phyloP scores from a whole-genome alignment of 2,113 vertebrate species.

The Aegotheles bennettii region DNA sequence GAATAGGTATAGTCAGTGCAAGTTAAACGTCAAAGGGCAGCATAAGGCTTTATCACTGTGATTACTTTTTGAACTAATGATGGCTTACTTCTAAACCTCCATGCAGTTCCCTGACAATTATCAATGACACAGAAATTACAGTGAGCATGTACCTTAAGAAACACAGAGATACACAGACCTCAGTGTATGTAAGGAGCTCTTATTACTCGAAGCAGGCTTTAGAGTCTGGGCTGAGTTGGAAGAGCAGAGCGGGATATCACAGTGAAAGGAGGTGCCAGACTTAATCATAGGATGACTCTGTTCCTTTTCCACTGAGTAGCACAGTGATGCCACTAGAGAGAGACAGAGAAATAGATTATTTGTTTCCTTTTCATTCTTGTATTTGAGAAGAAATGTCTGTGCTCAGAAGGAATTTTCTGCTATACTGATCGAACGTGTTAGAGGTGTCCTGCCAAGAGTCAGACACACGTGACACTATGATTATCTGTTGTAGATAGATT shows the following conservation, averaged over 20 bases:
- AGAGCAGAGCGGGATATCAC: background rate
- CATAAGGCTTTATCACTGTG: background rate
- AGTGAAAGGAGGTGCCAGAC: background rate
- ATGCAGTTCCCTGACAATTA: background rate
- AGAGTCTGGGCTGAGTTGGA: background rate
- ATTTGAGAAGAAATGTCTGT: background rate
- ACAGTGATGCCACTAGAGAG: background rate
- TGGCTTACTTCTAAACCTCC: background rate
- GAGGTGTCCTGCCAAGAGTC: background rate
- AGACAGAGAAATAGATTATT: background rate
- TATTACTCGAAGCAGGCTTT: fast-evolving
- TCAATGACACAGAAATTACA: background rate
- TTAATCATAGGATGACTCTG: background rate
- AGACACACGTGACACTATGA: background rate
- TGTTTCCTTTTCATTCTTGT: background rate
- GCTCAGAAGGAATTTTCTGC: background rate
- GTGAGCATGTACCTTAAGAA: background rate
- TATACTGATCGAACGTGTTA: background rate
- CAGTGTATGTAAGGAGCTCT: background rate
- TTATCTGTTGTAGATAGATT: too few relatives aligned
- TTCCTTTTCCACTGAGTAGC: background rate
- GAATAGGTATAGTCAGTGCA: background rate
- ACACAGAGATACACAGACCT: background rate
- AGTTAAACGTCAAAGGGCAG: background rate
- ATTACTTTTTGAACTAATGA: background rate